These are phyloP conservation scores for Trissoscelio sp. DNA, from an alignment of 2,888 invertebrate species.

Conservation along the genomic window DNA sequence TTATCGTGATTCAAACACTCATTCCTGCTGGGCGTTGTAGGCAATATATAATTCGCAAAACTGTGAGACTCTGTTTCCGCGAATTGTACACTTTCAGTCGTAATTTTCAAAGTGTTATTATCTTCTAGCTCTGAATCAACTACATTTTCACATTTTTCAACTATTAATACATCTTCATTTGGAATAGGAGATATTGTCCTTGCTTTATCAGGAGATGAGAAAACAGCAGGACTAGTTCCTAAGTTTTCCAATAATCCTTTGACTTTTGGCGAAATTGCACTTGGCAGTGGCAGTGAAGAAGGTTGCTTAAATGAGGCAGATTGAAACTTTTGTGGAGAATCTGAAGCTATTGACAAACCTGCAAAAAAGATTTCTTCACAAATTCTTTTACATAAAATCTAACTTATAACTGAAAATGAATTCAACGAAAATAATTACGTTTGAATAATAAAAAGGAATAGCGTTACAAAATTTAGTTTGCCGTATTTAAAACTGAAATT, in stretches of 20 bases:
- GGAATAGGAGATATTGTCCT: slow-evolving; percentile 21
- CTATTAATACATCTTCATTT: slow-evolving; percentile 76
- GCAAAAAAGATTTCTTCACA: too few species aligned
- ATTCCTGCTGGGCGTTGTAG: neutral
- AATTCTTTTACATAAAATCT: too few species aligned
- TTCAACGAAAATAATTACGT: too few species aligned
- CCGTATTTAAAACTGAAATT: too few species aligned
- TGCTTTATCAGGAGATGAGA: slow-evolving; percentile 2
- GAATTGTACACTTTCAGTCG: neutral
- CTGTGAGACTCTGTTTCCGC: neutral
- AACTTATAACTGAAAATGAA: too few species aligned
- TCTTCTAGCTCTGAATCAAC: neutral
- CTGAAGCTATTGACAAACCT: slow-evolving; percentile 81
- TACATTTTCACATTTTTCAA: slow-evolving; percentile 76
- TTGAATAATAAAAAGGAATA: too few species aligned
- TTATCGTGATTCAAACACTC: neutral
- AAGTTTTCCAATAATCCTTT: slow-evolving; percentile 74
- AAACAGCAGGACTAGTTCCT: slow-evolving; percentile 12
- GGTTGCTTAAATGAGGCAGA: slow-evolving; percentile 74
- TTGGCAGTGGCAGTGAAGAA: slow-evolving; percentile 74
- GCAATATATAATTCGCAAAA: neutral
- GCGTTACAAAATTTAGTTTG: too few species aligned
- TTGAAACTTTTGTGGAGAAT: slow-evolving; percentile 78
- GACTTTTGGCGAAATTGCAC: slow-evolving; percentile 76
- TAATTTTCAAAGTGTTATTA: neutral